A percentile compares a stretch with the other conserved stretches of the same genome.
Evolutionary conservation across 2,888 invertebrate genomes (phyloP).

Genomic region (Euzophera pinguis): DNA sequence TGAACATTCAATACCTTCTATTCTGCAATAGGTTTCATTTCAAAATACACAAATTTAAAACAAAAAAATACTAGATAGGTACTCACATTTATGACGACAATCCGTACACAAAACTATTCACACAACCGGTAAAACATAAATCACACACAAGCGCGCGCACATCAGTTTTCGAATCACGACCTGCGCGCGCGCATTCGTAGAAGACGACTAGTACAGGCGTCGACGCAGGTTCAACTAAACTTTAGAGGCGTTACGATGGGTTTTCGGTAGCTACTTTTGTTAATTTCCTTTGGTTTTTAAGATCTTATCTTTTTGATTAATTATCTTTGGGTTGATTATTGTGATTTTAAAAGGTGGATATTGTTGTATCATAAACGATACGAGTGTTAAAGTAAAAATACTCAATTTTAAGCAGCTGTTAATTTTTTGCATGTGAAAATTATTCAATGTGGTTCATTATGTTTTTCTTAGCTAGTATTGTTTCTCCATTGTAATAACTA

Average conservation of each 20-base stretch:
- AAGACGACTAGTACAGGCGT: slow-evolving; percentile 37
- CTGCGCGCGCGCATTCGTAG: slow-evolving; percentile 48
- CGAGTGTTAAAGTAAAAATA: too few relatives aligned
- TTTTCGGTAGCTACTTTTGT: not conserved
- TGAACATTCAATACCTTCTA: too few relatives aligned
- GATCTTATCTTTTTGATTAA: not conserved
- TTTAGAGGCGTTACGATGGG: not conserved
- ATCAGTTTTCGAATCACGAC: slow-evolving; percentile 60
- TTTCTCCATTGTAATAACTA: too few relatives aligned
- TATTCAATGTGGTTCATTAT: too few relatives aligned
- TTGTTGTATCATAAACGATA: too few relatives aligned
- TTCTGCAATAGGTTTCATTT: too few relatives aligned
- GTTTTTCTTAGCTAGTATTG: too few relatives aligned
- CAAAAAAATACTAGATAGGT: not conserved
- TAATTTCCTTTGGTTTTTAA: not conserved
- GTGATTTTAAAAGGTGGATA: too few relatives aligned
- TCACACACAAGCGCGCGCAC: slow-evolving; percentile 29
- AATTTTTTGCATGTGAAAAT: too few relatives aligned
- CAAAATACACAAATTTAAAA: not conserved
- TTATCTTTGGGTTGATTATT: not conserved
- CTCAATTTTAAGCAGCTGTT: too few relatives aligned
- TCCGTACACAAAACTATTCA: slow-evolving; percentile 21
- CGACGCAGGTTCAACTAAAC: not conserved
- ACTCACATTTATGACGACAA: slow-evolving; percentile 11
- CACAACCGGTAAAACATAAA: slow-evolving; percentile 21